phyloP scores from a whole-genome alignment of 2,797 vertebrate species.

The Naso thynnoides region DNA sequence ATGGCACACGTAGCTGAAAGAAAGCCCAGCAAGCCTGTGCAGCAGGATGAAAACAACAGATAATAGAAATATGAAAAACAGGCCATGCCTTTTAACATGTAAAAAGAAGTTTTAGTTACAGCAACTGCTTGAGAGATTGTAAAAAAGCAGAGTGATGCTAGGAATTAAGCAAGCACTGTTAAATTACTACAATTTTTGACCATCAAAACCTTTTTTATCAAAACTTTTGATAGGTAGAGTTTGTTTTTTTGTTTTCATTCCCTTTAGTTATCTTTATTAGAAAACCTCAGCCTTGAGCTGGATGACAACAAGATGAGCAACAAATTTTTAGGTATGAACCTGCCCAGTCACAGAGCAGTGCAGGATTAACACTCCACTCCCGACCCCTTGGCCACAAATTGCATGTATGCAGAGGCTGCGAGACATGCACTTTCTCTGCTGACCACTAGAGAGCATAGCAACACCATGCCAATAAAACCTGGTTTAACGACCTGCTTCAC shows the following conservation, averaged over 20 bases:
- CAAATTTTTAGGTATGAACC: neutral
- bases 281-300: constrained; percentile 11
- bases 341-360: neutral
- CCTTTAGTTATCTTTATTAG: neutral
- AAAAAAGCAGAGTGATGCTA: neutral
- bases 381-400: neutral
- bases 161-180: neutral
- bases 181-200: neutral
- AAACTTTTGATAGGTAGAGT: neutral
- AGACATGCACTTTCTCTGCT: constrained; percentile 12
- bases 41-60: constrained; percentile 25
- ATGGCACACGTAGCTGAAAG: constrained; percentile 34
- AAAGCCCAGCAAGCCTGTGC: constrained; percentile 15
- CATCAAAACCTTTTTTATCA: neutral
- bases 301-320: neutral
- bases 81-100: neutral
- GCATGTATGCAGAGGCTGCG: neutral
- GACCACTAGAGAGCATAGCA: constrained; percentile 65
- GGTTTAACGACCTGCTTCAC: neutral
- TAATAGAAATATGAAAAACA: neutral
- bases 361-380: neutral
- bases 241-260: neutral
- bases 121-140: neutral
- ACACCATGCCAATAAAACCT: constrained; percentile 6
- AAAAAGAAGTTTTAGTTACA: neutral